Percentiles rank a stretch among this genome's conserved stretches.
Evolutionary conservation across 2,113 vertebrate species (phyloP).

Genomic region (Sitta europaea): DNA sequence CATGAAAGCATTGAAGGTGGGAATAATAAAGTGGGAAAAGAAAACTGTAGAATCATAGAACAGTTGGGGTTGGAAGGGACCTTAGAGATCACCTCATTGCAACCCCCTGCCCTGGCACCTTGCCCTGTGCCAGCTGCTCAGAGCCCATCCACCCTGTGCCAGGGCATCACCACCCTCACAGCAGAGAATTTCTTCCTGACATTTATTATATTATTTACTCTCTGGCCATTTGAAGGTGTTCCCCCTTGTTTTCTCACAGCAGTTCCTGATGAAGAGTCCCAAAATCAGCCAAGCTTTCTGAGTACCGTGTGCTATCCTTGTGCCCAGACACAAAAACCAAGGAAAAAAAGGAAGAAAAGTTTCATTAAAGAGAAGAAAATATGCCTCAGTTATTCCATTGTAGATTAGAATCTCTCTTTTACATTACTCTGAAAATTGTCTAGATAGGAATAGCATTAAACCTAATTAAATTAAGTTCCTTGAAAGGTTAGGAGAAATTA

Average conservation of each 20-base stretch:
- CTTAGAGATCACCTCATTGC: neutral
- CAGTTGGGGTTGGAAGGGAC: neutral
- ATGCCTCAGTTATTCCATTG: neutral
- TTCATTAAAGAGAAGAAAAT: neutral
- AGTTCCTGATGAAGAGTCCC: neutral
- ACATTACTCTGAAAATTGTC: neutral
- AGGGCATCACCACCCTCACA: neutral
- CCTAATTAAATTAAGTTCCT: neutral
- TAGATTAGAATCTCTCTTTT: neutral
- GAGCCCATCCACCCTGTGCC: neutral
- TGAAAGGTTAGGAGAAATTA: neutral
- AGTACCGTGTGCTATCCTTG: rapidly evolving
- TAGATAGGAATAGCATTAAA: neutral
- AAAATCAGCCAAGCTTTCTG: neutral
- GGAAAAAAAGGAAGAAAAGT: neutral
- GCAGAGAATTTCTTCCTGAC: neutral
- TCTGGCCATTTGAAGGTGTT: neutral
- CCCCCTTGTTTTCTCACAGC: neutral
- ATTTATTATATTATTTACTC: neutral
- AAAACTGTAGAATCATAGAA: neutral
- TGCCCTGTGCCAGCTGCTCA: rapidly evolving
- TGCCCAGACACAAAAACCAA: neutral
- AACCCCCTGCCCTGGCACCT: neutral
- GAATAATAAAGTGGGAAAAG: neutral
- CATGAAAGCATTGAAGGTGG: neutral